A percentile compares a stretch with the other conserved stretches of the same genome.
Conservation (phyloP, 2,797 vertebrate genomes). For the Bradypodion ventrale region DNA sequence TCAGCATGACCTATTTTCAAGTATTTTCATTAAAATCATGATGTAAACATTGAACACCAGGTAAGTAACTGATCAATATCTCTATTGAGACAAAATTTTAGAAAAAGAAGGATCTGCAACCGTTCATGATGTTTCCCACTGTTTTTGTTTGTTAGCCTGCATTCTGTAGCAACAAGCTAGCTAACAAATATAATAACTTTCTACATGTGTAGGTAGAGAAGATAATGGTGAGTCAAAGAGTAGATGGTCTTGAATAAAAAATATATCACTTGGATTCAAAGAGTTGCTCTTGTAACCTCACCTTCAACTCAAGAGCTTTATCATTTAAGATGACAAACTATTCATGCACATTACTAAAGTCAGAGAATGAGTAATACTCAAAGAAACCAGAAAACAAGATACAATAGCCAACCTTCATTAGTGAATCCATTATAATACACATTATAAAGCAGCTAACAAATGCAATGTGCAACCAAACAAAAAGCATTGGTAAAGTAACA, state of each 20-base stretch:
- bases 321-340: constrained; percentile 13
- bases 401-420: neutral
- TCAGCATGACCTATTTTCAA: neutral
- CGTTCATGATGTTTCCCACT: neutral
- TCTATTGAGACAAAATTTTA: neutral
- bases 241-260: neutral
- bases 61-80: neutral
- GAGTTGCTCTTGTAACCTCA: neutral
- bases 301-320: neutral
- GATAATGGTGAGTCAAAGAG: neutral
- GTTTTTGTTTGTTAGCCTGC: neutral
- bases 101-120: neutral
- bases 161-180: neutral
- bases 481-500: neutral
- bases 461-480: neutral
- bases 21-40: neutral
- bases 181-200: neutral
- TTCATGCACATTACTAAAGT: neutral
- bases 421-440: neutral
- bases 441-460: neutral
- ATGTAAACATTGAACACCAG: neutral
- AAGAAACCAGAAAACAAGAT: neutral
- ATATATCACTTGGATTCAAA: neutral
- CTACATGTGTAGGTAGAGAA: neutral
- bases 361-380: neutral